A percentile compares a stretch with the other conserved stretches of the same genome.
These are phyloP conservation scores for Drosophila baimaii DNA, from an alignment of 1,140 invertebrate genomes.

Conservation along the genomic window DNA sequence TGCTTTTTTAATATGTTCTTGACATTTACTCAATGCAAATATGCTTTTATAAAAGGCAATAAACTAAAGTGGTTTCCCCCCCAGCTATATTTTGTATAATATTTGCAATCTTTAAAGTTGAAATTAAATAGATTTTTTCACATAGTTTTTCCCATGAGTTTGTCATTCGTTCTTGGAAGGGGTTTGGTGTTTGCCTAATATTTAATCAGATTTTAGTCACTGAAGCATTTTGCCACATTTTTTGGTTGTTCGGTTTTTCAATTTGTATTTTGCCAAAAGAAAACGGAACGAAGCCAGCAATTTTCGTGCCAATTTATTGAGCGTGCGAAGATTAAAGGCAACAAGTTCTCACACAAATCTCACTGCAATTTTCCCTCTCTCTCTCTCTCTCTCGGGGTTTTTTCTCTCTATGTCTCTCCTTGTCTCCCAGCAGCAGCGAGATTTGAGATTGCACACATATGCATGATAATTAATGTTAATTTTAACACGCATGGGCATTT, in stretches of 20 bases:
- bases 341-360: slow-evolving; percentile 38
- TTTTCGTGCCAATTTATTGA: slow-evolving; percentile 43
- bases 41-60: background rate
- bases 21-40: background rate
- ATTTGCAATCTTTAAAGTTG: too few relatives aligned
- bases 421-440: background rate
- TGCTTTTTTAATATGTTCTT: slow-evolving; percentile 22
- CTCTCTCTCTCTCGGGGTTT: background rate
- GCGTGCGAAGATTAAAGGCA: slow-evolving; percentile 54
- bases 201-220: slow-evolving; percentile 51
- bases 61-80: background rate
- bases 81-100: too few relatives aligned
- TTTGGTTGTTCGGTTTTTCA: slow-evolving; percentile 1
- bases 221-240: slow-evolving; percentile 23
- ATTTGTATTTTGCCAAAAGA: background rate
- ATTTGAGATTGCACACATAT: background rate
- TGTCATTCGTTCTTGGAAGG: background rate
- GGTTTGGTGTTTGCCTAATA: background rate
- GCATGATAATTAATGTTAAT: slow-evolving; percentile 41
- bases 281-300: background rate
- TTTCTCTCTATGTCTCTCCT: background rate
- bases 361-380: slow-evolving; percentile 5
- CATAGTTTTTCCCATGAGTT: too few relatives aligned
- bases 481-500: slow-evolving; percentile 42
- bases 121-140: too few relatives aligned